Conservation (phyloP, 2,113 vertebrate species). For the Aythya baeri region DNA sequence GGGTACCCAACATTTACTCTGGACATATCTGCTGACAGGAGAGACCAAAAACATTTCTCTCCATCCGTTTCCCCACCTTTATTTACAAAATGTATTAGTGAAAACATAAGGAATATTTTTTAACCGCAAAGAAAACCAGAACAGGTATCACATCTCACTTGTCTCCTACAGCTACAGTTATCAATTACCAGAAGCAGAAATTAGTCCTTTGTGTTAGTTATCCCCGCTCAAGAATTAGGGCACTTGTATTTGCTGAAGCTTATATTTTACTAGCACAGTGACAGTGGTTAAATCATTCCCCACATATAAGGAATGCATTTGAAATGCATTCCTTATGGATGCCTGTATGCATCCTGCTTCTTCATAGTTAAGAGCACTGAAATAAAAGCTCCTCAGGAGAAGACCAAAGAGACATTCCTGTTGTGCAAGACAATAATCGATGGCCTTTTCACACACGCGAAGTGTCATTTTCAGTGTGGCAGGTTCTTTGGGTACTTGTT, state of each 20-base stretch:
- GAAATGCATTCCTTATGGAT: background rate
- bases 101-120: background rate
- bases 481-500: background rate
- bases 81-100: background rate
- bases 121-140: background rate
- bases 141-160: background rate
- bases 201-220: background rate
- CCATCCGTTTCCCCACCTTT: background rate
- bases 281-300: constrained; percentile 15
- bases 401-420: background rate
- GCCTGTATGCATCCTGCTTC: background rate
- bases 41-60: background rate
- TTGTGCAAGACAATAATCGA: background rate
- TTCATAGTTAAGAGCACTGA: constrained; percentile 9
- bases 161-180: background rate
- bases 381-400: constrained; percentile 36
- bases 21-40: background rate
- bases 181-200: background rate
- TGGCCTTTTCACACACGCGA: background rate
- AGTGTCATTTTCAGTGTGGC: background rate
- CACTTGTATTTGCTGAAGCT: constrained; percentile 12
- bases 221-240: constrained; percentile 13
- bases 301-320: background rate
- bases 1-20: background rate
- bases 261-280: constrained; percentile 18